A percentile compares a stretch with the other conserved stretches of the same genome.
These are phyloP conservation scores for Rutpela maculata DNA, from an alignment of 2,888 invertebrate species.

Conservation along the genomic window DNA sequence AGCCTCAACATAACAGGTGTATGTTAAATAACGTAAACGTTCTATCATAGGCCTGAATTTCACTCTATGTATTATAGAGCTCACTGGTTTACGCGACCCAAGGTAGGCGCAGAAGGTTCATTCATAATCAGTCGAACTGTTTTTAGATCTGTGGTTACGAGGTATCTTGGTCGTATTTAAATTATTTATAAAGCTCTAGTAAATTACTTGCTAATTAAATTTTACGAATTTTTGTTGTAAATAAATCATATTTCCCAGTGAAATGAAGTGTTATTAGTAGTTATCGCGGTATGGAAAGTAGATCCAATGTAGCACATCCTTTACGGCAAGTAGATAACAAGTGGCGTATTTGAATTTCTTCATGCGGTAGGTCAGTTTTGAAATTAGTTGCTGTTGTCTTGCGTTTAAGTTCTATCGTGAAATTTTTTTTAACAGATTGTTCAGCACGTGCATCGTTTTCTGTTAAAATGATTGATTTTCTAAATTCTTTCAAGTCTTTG, in stretches of 20 bases:
- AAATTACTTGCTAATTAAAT: no score
- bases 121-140: no score
- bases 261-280: not conserved
- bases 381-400: not conserved
- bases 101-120: no score
- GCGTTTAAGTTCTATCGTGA: not conserved
- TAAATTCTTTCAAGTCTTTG: slow-evolving; percentile 81
- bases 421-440: not conserved
- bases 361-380: not conserved
- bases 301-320: not conserved
- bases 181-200: no score
- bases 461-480: slow-evolving; percentile 79
- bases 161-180: no score
- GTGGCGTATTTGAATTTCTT: not conserved
- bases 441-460: not conserved
- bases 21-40: no score
- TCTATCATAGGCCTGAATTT: no score
- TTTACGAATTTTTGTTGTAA: not conserved
- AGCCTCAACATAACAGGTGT: no score
- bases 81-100: no score
- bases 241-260: not conserved
- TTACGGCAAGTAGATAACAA: not conserved
- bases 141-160: no score
- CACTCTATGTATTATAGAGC: no score
- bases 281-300: not conserved